Evolutionary conservation across 2,888 invertebrate species (phyloP).

Genomic region (Scaptodrosophila latifasciaeformis): DNA sequence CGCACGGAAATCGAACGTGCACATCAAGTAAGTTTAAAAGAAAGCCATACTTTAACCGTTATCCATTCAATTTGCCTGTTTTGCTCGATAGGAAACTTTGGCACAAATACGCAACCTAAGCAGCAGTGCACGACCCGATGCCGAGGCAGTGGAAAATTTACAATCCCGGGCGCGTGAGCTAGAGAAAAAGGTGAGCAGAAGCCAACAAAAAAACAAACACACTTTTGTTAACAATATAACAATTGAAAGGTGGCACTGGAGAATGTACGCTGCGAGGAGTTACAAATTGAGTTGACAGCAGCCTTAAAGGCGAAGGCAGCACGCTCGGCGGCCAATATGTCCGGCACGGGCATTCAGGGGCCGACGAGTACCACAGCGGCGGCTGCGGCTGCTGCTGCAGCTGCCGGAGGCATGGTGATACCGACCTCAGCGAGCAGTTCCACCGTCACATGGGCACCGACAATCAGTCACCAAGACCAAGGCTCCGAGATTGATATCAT

Average conservation of each 20-base stretch:
- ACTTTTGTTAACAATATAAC: neutral
- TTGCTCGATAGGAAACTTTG: slow-evolving; percentile 79
- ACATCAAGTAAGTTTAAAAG: slow-evolving; percentile 76
- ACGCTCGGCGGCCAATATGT: slow-evolving; percentile 58
- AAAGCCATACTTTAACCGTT: neutral
- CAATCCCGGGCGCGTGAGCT: slow-evolving; percentile 91
- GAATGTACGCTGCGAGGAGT: slow-evolving; percentile 88
- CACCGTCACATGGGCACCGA: slow-evolving; percentile 75
- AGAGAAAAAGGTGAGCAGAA: slow-evolving; percentile 87
- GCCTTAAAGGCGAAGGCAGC: slow-evolving; percentile 78
- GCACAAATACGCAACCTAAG: slow-evolving; percentile 79
- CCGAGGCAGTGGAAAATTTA: slow-evolving; percentile 82
- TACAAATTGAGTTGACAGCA: slow-evolving; percentile 89
- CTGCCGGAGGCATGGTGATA: slow-evolving; percentile 59
- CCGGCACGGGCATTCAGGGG: slow-evolving; percentile 9
- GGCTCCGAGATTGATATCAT: slow-evolving; percentile 92
- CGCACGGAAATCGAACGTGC: slow-evolving; percentile 86
- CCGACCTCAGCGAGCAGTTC: slow-evolving; percentile 66
- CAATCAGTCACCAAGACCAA: slow-evolving; percentile 76
- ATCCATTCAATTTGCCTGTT: slow-evolving; percentile 12
- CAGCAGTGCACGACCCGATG: slow-evolving; percentile 77
- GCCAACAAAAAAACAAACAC: neutral
- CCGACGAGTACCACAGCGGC: neutral
- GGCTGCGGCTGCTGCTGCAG: slow-evolving; percentile 51
- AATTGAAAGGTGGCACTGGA: slow-evolving; percentile 79